A percentile compares a stretch with the other conserved stretches of the same genome.
Evolutionary conservation across 1,140 invertebrate species (phyloP).

Genomic region (Drosophila dunni): DNA sequence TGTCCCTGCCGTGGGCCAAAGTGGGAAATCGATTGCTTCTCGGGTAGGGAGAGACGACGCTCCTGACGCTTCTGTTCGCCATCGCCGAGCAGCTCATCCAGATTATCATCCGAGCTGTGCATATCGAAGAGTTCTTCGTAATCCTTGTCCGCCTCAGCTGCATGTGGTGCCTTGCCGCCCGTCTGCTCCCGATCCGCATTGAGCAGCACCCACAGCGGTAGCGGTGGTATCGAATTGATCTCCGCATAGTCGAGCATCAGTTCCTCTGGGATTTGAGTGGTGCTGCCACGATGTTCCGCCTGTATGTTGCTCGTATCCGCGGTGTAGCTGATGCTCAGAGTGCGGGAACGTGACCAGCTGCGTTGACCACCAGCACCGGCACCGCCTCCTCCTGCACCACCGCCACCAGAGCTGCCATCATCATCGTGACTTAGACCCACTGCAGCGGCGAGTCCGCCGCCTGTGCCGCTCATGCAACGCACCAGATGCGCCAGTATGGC

Average conservation of each 20-base stretch:
- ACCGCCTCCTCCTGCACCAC: slow-evolving; percentile 82
- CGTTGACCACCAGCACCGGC: slow-evolving; percentile 80
- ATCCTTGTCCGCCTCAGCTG: slow-evolving; percentile 87
- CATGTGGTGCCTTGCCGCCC: slow-evolving; percentile 84
- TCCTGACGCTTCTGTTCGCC: slow-evolving; percentile 87
- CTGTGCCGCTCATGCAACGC: slow-evolving; percentile 87
- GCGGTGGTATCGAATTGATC: slow-evolving; percentile 97
- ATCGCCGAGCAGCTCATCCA: slow-evolving; percentile 92
- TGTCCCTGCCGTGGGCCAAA: slow-evolving; percentile 92
- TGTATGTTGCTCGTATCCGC: slow-evolving; percentile 87
- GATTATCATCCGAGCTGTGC: slow-evolving; percentile 91
- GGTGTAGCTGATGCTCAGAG: slow-evolving; percentile 94
- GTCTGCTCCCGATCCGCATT: slow-evolving; percentile 95
- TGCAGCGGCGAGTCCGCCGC: not conserved
- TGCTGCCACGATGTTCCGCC: slow-evolving; percentile 87
- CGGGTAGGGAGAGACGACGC: slow-evolving; percentile 88
- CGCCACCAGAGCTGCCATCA: slow-evolving; percentile 86
- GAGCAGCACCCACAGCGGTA: slow-evolving; percentile 97
- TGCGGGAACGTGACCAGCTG: slow-evolving; percentile 94
- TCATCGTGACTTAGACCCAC: slow-evolving; percentile 59
- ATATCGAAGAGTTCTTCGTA: slow-evolving; percentile 95
- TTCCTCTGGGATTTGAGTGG: slow-evolving; percentile 91
- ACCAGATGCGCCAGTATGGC: slow-evolving; percentile 98
- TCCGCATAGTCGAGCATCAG: slow-evolving; percentile 97
- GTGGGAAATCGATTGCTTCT: slow-evolving; percentile 90